Percentiles rank a stretch among this genome's conserved stretches.
Conservation (phyloP, 2,888 invertebrate genomes). For the Timema podura region DNA sequence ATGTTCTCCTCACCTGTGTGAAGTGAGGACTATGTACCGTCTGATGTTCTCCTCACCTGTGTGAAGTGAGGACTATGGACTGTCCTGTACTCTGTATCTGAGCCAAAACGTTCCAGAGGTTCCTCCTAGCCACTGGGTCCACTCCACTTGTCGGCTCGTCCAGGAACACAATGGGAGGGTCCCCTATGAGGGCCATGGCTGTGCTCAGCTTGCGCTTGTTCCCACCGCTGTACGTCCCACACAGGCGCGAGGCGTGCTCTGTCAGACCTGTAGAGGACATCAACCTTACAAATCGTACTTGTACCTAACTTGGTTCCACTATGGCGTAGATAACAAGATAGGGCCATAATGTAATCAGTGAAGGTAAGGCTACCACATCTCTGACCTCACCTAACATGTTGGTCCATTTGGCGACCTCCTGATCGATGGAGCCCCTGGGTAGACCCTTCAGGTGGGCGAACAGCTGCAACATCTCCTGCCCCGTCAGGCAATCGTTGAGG, state of each 20-base stretch:
- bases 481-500: slow-evolving; percentile 71
- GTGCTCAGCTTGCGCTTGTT: slow-evolving; percentile 75
- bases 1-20: too few relatives aligned
- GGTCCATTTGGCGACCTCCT: slow-evolving; percentile 36
- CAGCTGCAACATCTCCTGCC: slow-evolving; percentile 65
- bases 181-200: slow-evolving; percentile 69
- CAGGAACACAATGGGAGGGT: slow-evolving; percentile 62
- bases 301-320: too few relatives aligned
- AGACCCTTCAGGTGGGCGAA: slow-evolving; percentile 73
- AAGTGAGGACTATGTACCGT: too few relatives aligned
- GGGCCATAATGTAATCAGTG: too few relatives aligned
- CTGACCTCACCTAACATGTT: slow-evolving; percentile 32
- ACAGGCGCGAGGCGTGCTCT: slow-evolving; percentile 25
- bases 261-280: slow-evolving; percentile 19
- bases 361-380: too few relatives aligned
- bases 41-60: slow-evolving; percentile 49
- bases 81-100: slow-evolving; percentile 50
- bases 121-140: slow-evolving; percentile 62
- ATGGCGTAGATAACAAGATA: too few relatives aligned
- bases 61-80: slow-evolving; percentile 63
- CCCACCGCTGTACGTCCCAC: slow-evolving; percentile 62
- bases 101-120: slow-evolving; percentile 60
- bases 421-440: slow-evolving; percentile 38
- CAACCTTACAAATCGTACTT: too few relatives aligned
- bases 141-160: slow-evolving; percentile 74